Evolutionary conservation across 2,888 invertebrate genomes (phyloP).

Genomic region (Lasioglossum marginatum): DNA sequence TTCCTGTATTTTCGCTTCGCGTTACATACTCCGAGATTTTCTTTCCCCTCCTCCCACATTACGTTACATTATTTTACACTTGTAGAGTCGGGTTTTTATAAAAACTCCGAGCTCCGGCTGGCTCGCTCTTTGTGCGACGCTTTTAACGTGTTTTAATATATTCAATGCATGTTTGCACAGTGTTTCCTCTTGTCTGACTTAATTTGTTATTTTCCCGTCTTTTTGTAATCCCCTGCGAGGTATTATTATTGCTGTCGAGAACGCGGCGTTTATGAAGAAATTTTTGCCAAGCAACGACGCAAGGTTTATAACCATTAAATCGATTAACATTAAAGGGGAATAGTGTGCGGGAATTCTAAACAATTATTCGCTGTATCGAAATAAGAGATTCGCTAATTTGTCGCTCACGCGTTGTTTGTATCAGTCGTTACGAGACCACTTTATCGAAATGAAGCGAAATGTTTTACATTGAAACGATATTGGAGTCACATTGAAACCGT

Average conservation of each 20-base stretch:
- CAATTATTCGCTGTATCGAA: neutral
- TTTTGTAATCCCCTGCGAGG: neutral
- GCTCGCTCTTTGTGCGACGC: neutral
- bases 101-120: neutral
- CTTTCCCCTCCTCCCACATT: neutral
- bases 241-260: neutral
- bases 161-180: neutral
- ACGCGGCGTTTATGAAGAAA: neutral
- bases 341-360: neutral
- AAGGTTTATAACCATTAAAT: neutral
- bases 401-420: neutral
- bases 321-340: neutral
- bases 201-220: neutral
- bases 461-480: neutral
- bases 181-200: neutral
- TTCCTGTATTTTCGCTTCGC: slow-evolving; percentile 8
- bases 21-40: neutral
- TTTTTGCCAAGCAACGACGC: neutral
- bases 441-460: neutral
- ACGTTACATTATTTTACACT: neutral
- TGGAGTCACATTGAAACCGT: neutral
- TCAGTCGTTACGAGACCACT: neutral
- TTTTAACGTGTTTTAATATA: neutral
- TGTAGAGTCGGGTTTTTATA: neutral
- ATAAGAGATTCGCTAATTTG: neutral